Evolutionary conservation across 2,797 vertebrate genomes (phyloP).

Genomic region (Chelonia mydas): DNA sequence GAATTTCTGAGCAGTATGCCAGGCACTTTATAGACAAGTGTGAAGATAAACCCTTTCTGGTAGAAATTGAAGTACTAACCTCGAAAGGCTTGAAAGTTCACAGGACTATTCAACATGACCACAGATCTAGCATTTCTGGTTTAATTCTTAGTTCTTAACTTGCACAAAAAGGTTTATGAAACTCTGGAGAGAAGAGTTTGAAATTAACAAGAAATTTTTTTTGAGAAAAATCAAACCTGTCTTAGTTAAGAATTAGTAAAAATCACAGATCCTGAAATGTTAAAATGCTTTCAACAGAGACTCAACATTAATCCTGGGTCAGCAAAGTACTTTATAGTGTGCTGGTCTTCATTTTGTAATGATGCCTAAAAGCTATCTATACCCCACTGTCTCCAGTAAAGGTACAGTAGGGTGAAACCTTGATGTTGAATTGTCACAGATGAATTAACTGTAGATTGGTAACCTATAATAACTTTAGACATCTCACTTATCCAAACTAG

Average conservation of each 20-base stretch:
- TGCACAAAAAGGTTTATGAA: not conserved
- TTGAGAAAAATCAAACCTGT: not conserved
- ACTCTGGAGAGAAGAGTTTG: not conserved
- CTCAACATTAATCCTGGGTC: slow-evolving; percentile 33
- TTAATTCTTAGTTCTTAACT: not conserved
- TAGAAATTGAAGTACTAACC: not conserved
- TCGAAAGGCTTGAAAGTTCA: not conserved
- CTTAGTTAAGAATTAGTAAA: not conserved
- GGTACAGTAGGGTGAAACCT: not conserved
- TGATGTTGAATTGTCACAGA: slow-evolving; percentile 23
- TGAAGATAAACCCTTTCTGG: not conserved
- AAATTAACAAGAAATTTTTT: not conserved
- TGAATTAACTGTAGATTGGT: not conserved
- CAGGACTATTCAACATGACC: not conserved
- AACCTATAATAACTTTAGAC: not conserved
- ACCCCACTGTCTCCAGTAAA: not conserved
- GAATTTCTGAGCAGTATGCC: not conserved
- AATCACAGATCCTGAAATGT: not conserved
- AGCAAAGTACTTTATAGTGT: not conserved
- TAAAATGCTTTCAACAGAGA: slow-evolving; percentile 29
- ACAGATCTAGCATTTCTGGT: not conserved
- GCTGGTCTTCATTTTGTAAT: not conserved
- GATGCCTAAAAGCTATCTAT: not conserved
- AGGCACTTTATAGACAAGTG: not conserved
- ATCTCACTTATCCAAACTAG: slow-evolving; percentile 4